Percentiles rank a stretch among this genome's conserved stretches.
phyloP scores from a whole-genome alignment of 2,113 vertebrate species.

The Strix uralensis region DNA sequence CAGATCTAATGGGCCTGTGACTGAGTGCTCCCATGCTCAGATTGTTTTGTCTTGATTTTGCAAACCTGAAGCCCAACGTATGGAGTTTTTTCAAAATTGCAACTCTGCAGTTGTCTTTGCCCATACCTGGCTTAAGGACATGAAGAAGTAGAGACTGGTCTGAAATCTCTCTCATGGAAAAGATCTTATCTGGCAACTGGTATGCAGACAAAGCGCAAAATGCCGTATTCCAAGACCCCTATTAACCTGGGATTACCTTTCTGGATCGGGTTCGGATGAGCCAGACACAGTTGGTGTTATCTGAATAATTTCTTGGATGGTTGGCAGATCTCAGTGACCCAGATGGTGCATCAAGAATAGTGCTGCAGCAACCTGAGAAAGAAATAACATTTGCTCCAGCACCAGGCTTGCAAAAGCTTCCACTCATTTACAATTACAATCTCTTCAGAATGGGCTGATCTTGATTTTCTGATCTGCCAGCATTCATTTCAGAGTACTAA shows the following conservation, averaged over 20 bases:
- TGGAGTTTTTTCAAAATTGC: neutral
- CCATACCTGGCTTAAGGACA: neutral
- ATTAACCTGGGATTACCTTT: constrained; percentile 6
- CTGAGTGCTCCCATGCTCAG: neutral
- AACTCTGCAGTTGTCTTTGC: neutral
- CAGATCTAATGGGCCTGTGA: neutral
- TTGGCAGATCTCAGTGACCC: constrained; percentile 45
- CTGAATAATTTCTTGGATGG: constrained; percentile 24
- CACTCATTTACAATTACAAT: neutral
- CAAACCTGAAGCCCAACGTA: neutral
- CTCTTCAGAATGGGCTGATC: neutral
- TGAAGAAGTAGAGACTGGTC: neutral
- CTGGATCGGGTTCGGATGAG: constrained; percentile 45
- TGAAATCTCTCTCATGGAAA: neutral
- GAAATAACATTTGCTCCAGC: neutral
- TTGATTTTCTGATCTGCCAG: neutral
- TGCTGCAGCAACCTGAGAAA: constrained; percentile 55
- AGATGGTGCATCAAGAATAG: constrained; percentile 2
- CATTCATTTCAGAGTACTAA: neutral
- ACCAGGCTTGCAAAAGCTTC: neutral
- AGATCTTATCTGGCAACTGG: neutral
- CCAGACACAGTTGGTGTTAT: constrained; percentile 57
- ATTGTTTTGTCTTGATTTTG: neutral
- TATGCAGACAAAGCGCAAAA: neutral
- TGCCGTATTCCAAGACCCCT: neutral